phyloP scores from a whole-genome alignment of 1,140 invertebrate species.

The Phthorimaea operculella region DNA sequence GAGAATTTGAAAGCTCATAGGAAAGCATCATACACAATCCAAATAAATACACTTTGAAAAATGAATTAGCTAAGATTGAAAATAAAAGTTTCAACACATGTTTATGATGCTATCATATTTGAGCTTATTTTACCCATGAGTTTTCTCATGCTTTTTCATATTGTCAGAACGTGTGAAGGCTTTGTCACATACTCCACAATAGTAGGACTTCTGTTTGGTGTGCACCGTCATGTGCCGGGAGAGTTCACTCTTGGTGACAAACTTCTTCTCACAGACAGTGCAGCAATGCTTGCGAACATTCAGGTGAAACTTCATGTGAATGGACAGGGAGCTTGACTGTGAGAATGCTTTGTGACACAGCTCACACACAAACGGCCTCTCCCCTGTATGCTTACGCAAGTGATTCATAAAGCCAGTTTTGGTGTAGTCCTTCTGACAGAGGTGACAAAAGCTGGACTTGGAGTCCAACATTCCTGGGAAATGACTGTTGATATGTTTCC shows the following conservation, averaged over 20 bases:
- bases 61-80: slow-evolving; percentile 6
- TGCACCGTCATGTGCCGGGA: slow-evolving; percentile 71
- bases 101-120: slow-evolving; percentile 12
- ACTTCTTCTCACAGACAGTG: slow-evolving; percentile 70
- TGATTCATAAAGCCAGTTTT: slow-evolving; percentile 73
- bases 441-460: slow-evolving; percentile 66
- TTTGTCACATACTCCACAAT: slow-evolving; percentile 70
- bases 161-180: slow-evolving; percentile 67
- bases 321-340: slow-evolving; percentile 70
- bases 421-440: slow-evolving; percentile 67
- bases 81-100: slow-evolving; percentile 5
- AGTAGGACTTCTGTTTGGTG: slow-evolving; percentile 71
- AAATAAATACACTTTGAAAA: not conserved
- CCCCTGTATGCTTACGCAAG: slow-evolving; percentile 88
- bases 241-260: slow-evolving; percentile 71
- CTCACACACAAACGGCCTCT: slow-evolving; percentile 78
- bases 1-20: slow-evolving; percentile 49
- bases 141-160: slow-evolving; percentile 69
- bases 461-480: slow-evolving; percentile 67
- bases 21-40: slow-evolving; percentile 31
- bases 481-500: slow-evolving; percentile 65
- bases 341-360: slow-evolving; percentile 72
- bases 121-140: slow-evolving; percentile 51
- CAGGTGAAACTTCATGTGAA: slow-evolving; percentile 74
- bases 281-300: slow-evolving; percentile 69